Conservation (phyloP, 2,797 vertebrate species). For the Myripristis murdjan region DNA sequence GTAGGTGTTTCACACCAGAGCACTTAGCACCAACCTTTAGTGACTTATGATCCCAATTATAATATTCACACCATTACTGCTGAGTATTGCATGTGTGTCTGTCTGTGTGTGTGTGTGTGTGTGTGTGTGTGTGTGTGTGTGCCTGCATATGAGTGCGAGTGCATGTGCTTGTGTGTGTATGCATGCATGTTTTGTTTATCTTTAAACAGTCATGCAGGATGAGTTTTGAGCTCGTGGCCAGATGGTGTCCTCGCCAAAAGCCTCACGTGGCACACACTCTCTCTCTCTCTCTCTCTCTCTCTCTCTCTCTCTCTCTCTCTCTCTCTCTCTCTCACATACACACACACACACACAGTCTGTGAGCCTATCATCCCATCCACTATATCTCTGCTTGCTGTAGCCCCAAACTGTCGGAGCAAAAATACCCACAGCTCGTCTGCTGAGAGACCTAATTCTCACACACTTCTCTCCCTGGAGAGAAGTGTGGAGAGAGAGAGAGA, state of each 20-base stretch:
- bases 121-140: background rate
- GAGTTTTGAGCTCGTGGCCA: slow-evolving; percentile 65
- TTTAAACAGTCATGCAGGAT: slow-evolving; percentile 57
- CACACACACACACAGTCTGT: slow-evolving; percentile 6
- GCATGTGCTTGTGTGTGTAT: slow-evolving; percentile 19
- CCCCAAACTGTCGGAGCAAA: slow-evolving; percentile 80
- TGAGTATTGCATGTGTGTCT: slow-evolving; percentile 22
- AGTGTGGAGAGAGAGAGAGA: slow-evolving; percentile 23
- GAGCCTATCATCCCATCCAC: slow-evolving; percentile 37
- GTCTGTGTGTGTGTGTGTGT: slow-evolving; percentile 2
- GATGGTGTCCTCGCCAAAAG: slow-evolving; percentile 70
- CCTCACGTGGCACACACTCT: slow-evolving; percentile 9
- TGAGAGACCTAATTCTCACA: slow-evolving; percentile 79
- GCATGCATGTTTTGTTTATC: slow-evolving; percentile 50
- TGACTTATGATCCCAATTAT: slow-evolving; percentile 7
- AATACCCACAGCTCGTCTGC: slow-evolving; percentile 75
- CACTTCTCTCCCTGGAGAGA: slow-evolving; percentile 66
- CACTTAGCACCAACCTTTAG: background rate
- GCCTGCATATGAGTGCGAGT: background rate
- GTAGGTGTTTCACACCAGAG: background rate
- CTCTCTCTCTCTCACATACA: too few species aligned
- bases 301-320: background rate
- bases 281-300: slow-evolving; percentile 6
- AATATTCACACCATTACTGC: slow-evolving; percentile 24
- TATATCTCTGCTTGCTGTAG: slow-evolving; percentile 62